These are phyloP conservation scores for Plebejus argus DNA, from an alignment of 2,888 invertebrate species.

Conservation along the genomic window DNA sequence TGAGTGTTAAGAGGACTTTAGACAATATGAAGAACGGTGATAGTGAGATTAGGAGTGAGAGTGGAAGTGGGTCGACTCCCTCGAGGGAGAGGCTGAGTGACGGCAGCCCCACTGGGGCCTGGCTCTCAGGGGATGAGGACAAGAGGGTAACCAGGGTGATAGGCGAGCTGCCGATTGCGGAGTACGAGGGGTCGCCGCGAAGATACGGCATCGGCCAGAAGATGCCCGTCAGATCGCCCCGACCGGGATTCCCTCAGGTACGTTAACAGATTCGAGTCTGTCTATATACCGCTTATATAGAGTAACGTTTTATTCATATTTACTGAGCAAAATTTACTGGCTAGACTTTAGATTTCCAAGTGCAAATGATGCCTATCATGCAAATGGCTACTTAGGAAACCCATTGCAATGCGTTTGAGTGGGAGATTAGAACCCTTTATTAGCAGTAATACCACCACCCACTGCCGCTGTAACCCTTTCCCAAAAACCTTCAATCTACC, in stretches of 20 bases:
- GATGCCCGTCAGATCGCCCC: slow-evolving; percentile 86
- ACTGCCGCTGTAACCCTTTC: too few relatives aligned
- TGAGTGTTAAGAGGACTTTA: slow-evolving; percentile 76
- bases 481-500: too few relatives aligned
- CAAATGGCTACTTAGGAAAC: too few relatives aligned
- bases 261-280: too few relatives aligned
- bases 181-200: slow-evolving; percentile 94
- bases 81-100: slow-evolving; percentile 63
- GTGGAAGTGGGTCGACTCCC: slow-evolving; percentile 63
- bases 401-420: too few relatives aligned
- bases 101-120: slow-evolving; percentile 63
- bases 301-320: too few relatives aligned
- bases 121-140: slow-evolving; percentile 67
- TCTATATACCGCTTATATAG: too few relatives aligned
- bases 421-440: too few relatives aligned
- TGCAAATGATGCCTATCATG: too few relatives aligned
- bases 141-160: slow-evolving; percentile 84
- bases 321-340: too few relatives aligned
- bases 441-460: too few relatives aligned
- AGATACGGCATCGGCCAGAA: slow-evolving; percentile 90
- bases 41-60: slow-evolving; percentile 76
- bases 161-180: slow-evolving; percentile 93
- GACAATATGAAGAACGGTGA: slow-evolving; percentile 78
- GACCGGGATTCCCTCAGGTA: slow-evolving; percentile 93
- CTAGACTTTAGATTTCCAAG: too few relatives aligned